These are phyloP conservation scores for Ochlodes sylvanus DNA, from an alignment of 2,888 invertebrate genomes.

Conservation along the genomic window DNA sequence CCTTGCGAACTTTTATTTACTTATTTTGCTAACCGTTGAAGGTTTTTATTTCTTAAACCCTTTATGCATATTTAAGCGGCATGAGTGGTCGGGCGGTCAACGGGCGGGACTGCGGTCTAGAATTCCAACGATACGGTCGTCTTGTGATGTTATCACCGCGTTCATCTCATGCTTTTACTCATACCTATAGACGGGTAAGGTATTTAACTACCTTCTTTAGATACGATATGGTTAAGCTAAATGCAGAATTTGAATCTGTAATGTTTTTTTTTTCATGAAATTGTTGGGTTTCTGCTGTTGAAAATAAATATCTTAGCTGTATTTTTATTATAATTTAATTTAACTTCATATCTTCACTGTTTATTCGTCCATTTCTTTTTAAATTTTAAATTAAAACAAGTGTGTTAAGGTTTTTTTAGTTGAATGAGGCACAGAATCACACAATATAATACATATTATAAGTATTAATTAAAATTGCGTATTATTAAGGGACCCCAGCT, in stretches of 20 bases:
- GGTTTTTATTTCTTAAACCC: constrained; percentile 68
- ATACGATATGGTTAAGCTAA: neutral
- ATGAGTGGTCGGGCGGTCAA: constrained; percentile 35
- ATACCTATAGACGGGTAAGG: neutral
- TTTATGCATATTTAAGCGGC: constrained; percentile 60
- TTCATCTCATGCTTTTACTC: constrained; percentile 16
- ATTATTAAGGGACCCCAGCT: no score
- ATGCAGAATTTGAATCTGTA: neutral
- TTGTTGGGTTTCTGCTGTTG: neutral
- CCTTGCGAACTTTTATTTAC: constrained; percentile 64
- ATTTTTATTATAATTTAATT: no score
- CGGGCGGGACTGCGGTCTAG: constrained; percentile 43
- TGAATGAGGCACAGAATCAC: no score
- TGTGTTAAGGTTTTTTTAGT: no score
- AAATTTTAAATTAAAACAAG: no score
- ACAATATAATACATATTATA: no score
- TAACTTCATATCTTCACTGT: no score
- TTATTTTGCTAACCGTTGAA: constrained; percentile 59
- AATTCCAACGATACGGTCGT: constrained; percentile 47
- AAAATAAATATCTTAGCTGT: no score
- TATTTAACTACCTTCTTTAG: constrained; percentile 7
- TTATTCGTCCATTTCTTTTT: no score
- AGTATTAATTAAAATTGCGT: no score
- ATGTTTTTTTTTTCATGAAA: neutral
- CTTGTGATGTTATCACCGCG: constrained; percentile 44